Percentiles rank a stretch among this genome's conserved stretches.
These are phyloP conservation scores for Platalea minor DNA, from an alignment of 2,797 vertebrate species.

Conservation along the genomic window DNA sequence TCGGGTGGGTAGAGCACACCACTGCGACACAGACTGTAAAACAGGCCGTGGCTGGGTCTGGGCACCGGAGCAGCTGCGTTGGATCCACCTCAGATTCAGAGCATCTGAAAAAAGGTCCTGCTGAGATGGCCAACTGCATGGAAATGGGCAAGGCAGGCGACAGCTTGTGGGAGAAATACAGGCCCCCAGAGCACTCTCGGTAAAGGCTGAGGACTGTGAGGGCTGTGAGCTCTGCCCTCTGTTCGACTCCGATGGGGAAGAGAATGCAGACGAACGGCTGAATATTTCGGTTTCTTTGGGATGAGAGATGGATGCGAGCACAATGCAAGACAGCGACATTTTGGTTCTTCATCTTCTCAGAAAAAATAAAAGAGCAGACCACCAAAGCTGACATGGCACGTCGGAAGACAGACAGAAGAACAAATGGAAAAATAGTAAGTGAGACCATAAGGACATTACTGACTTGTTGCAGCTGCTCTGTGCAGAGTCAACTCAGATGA, in stretches of 20 bases:
- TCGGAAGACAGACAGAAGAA: neutral
- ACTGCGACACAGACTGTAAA: accelerated
- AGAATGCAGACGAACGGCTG: neutral
- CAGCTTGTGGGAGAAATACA: neutral
- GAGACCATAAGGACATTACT: neutral
- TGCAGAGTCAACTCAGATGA: neutral
- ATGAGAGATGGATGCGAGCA: neutral
- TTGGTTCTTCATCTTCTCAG: neutral
- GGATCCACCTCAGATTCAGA: neutral
- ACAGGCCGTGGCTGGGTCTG: neutral
- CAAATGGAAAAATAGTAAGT: neutral
- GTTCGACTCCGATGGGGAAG: accelerated
- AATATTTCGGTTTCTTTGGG: neutral
- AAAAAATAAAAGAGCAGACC: neutral
- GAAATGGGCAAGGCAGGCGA: neutral
- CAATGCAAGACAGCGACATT: neutral
- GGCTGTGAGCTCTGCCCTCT: neutral
- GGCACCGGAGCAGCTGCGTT: neutral
- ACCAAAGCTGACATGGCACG: neutral
- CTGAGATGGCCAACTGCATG: neutral
- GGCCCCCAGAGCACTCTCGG: neutral
- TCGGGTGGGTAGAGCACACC: neutral
- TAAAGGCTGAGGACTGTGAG: neutral
- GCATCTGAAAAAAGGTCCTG: neutral
- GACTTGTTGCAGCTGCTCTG: neutral